Percentiles rank a stretch among this genome's conserved stretches.
Evolutionary conservation across 2,888 invertebrate species (phyloP).

Genomic region (Drosophila fungiperda): DNA sequence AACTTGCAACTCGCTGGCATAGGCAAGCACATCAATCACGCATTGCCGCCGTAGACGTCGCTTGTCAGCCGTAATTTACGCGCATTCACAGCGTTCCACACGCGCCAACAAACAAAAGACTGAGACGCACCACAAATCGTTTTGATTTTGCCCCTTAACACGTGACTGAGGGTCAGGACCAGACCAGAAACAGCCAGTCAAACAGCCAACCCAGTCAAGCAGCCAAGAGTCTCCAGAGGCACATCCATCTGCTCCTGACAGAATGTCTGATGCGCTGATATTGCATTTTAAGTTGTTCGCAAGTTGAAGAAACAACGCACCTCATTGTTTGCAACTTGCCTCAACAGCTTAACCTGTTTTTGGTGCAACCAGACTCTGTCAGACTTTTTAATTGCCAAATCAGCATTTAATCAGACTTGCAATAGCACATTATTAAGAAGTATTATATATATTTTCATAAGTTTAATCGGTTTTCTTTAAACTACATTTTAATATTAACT

Average conservation of each 20-base stretch:
- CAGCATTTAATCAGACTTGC: neutral
- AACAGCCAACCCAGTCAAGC: neutral
- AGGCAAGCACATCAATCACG: constrained; percentile 71
- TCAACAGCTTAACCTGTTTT: neutral
- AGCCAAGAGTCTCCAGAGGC: constrained; percentile 1
- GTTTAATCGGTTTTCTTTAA: neutral
- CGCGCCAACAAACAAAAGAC: constrained; percentile 71
- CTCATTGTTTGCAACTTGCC: neutral
- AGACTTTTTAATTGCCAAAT: neutral
- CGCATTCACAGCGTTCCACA: constrained; percentile 62
- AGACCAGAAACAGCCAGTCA: neutral
- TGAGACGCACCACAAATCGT: constrained; percentile 61
- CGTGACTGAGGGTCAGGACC: constrained; percentile 59
- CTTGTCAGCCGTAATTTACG: constrained; percentile 78
- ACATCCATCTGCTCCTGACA: constrained; percentile 17
- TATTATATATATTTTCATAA: neutral
- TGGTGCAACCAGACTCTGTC: neutral
- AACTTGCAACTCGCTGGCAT: constrained; percentile 63
- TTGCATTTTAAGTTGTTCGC: constrained; percentile 25
- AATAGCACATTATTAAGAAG: neutral
- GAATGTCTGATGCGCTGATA: constrained; percentile 42
- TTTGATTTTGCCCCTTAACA: constrained; percentile 64
- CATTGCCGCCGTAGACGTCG: constrained; percentile 65
- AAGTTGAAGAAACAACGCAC: neutral
- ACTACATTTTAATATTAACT: neutral